phyloP scores from a whole-genome alignment of 2,888 invertebrate genomes.

The Therioaphis trifolii region DNA sequence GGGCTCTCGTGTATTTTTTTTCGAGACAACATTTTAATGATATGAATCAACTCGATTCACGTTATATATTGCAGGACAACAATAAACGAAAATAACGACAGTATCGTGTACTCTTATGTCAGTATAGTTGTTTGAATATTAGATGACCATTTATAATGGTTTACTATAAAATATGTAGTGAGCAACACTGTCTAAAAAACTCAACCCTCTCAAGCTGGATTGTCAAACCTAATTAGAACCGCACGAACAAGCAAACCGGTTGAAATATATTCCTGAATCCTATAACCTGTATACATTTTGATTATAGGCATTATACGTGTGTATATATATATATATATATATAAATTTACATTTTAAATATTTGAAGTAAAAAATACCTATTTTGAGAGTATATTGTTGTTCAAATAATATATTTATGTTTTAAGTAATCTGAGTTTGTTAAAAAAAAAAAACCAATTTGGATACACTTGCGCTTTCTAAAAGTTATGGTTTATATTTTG shows the following conservation, averaged over 20 bases:
- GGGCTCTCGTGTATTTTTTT: neutral
- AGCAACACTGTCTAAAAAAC: constrained; percentile 1
- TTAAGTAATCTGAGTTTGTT: neutral
- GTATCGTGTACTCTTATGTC: constrained; percentile 7
- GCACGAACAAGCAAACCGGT: constrained; percentile 44
- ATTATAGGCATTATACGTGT: neutral
- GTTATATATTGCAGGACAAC: neutral
- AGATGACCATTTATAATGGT: constrained; percentile 10
- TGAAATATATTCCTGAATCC: constrained; percentile 40
- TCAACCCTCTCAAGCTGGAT: constrained; percentile 40
- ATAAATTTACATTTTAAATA: constrained; percentile 10
- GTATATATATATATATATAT: too few species aligned
- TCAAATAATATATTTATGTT: too few species aligned
- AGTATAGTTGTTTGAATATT: constrained; percentile 35
- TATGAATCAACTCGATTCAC: neutral
- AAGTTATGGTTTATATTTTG: neutral
- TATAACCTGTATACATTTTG: neutral
- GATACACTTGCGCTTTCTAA: neutral
- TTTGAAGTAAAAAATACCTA: neutral
- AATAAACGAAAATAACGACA: constrained; percentile 4
- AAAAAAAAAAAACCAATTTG: constrained; percentile 9
- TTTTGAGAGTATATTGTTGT: neutral
- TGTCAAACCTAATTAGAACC: constrained; percentile 59
- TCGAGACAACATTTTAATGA: neutral
- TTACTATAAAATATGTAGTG: neutral